phyloP scores from a whole-genome alignment of 2,888 invertebrate species.

The Rugalucina vietnamica region DNA sequence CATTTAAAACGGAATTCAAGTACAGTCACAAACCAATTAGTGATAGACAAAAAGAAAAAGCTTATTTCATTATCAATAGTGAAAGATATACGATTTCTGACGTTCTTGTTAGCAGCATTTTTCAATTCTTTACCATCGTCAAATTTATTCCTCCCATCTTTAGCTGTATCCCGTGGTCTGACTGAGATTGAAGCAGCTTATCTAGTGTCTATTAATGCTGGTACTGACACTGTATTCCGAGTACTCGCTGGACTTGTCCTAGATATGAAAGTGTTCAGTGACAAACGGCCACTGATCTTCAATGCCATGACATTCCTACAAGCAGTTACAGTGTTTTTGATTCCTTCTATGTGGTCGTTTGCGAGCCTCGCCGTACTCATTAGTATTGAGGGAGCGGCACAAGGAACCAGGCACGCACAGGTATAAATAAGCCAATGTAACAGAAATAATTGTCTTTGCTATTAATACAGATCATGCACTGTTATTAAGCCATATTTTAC shows the following conservation, averaged over 20 bases:
- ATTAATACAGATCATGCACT: no score
- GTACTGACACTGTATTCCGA: conserved; percentile 68
- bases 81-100: conserved; percentile 64
- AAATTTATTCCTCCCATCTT: conserved; percentile 73
- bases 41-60: conserved; percentile 19
- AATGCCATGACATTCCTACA: conserved; percentile 68
- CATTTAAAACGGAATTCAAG: no score
- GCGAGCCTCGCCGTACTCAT: conserved; percentile 49
- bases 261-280: conserved; percentile 65
- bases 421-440: no score
- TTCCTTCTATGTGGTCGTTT: conserved; percentile 56
- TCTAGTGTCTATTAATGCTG: conserved; percentile 67
- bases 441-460: no score
- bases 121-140: conserved; percentile 58
- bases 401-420: conserved; percentile 50
- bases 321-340: conserved; percentile 53
- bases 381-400: conserved; percentile 32
- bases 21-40: no score
- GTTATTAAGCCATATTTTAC: no score
- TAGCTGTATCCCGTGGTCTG: conserved; percentile 66
- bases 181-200: conserved; percentile 68
- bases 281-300: conserved; percentile 68
- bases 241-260: conserved; percentile 69
- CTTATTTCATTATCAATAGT: conserved; percentile 47
- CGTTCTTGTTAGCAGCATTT: conserved; percentile 60